phyloP scores from a whole-genome alignment of 2,113 vertebrate genomes.

The Istiophorus platypterus region DNA sequence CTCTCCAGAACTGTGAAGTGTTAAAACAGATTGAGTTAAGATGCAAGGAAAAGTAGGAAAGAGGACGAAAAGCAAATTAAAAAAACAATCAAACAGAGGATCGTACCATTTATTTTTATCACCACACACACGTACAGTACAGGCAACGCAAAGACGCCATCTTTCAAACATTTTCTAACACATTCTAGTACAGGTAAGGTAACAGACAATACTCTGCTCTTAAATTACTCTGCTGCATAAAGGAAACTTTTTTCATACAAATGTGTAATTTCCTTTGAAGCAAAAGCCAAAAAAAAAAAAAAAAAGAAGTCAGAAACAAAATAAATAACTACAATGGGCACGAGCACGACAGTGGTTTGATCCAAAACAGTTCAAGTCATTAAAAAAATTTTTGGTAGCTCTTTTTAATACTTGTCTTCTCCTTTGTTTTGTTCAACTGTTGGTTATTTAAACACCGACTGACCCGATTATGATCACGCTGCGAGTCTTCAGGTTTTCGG shows the following conservation, averaged over 20 bases:
- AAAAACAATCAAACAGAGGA: neutral
- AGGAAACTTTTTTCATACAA: slow-evolving; percentile 37
- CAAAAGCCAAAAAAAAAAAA: slow-evolving; percentile 13
- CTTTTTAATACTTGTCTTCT: slow-evolving; percentile 22
- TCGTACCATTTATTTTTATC: slow-evolving; percentile 59
- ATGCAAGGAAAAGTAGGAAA: neutral
- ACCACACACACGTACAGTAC: slow-evolving; percentile 40
- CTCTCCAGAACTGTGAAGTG: neutral
- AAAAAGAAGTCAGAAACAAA: slow-evolving; percentile 49
- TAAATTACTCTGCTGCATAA: slow-evolving; percentile 59
- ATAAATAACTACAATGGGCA: slow-evolving; percentile 79
- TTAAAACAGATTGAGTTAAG: neutral
- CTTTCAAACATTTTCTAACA: slow-evolving; percentile 43
- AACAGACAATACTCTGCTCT: slow-evolving; percentile 48
- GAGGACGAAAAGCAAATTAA: neutral
- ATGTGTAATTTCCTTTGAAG: slow-evolving; percentile 16
- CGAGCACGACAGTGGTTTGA: slow-evolving; percentile 83
- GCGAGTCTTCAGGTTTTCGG: neutral
- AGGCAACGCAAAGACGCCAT: slow-evolving; percentile 24
- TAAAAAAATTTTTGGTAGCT: slow-evolving; percentile 62
- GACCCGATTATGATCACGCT: neutral
- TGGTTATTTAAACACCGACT: slow-evolving; percentile 14
- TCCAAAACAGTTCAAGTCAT: slow-evolving; percentile 84
- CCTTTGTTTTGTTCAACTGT: slow-evolving; percentile 4
- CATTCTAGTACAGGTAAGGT: slow-evolving; percentile 20